Percentiles rank a stretch among this genome's conserved stretches.
Conservation (phyloP, 2,797 vertebrate species). For the Delichon dasypus region DNA sequence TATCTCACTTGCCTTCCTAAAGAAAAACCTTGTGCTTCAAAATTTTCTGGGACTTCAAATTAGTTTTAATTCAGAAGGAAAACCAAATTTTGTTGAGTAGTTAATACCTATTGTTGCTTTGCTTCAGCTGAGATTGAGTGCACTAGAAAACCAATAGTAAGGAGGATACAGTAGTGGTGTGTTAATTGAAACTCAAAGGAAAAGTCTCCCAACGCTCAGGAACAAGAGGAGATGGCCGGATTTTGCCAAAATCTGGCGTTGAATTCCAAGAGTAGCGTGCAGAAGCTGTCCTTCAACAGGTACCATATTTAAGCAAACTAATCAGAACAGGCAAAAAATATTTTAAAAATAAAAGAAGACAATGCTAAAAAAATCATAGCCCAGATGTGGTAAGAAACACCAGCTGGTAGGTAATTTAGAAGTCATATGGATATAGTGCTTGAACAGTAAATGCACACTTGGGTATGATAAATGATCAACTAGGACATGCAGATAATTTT, state of each 20-base stretch:
- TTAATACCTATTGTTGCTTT: not conserved
- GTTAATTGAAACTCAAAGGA: not conserved
- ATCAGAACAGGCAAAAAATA: not conserved
- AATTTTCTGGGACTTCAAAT: not conserved
- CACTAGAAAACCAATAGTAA: not conserved
- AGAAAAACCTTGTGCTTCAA: not conserved
- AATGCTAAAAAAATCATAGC: not conserved
- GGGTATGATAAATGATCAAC: not conserved
- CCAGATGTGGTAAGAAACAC: not conserved
- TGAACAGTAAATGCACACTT: not conserved
- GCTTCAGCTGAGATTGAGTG: not conserved
- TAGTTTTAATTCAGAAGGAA: not conserved
- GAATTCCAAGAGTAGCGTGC: not conserved
- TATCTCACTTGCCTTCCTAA: not conserved
- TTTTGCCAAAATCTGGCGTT: not conserved
- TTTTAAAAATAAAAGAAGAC: not conserved
- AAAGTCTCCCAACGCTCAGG: not conserved
- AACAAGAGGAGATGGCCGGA: not conserved
- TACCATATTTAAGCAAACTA: not conserved
- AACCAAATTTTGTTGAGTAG: not conserved
- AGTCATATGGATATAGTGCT: not conserved
- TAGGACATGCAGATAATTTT: not conserved
- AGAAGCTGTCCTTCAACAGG: not conserved
- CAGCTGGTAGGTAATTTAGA: not conserved
- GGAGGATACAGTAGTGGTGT: not conserved